phyloP scores from a whole-genome alignment of 2,888 invertebrate species.

The Artemia sp. region DNA sequence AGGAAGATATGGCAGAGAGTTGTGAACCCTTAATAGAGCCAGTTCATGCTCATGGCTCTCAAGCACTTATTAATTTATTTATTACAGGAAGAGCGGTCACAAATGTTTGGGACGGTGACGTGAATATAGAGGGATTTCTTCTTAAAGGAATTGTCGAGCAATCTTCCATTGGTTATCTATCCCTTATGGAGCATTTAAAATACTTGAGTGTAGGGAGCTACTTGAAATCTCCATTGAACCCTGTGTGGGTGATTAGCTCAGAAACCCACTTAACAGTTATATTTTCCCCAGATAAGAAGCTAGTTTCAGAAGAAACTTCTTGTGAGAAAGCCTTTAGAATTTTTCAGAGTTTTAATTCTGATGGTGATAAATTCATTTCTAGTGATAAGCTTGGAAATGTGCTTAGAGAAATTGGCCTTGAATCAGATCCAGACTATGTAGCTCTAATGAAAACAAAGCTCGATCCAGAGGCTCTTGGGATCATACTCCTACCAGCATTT shows the following conservation, averaged over 20 bases:
- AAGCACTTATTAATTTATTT: slow-evolving; percentile 79
- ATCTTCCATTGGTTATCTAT: slow-evolving; percentile 74
- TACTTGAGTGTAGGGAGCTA: slow-evolving; percentile 86
- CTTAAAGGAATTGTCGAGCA: slow-evolving; percentile 63
- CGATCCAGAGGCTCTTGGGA: slow-evolving; percentile 74
- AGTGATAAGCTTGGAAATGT: slow-evolving; percentile 62
- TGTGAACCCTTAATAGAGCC: slow-evolving; percentile 67
- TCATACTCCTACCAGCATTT: slow-evolving; percentile 70
- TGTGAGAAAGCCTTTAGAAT: slow-evolving; percentile 67
- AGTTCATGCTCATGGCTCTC: slow-evolving; percentile 79
- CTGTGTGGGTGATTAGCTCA: slow-evolving; percentile 85
- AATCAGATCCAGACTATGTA: slow-evolving; percentile 76
- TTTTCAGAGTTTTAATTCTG: slow-evolving; percentile 75
- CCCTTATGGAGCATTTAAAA: slow-evolving; percentile 76
- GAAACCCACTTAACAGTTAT: slow-evolving; percentile 77
- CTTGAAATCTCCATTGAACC: slow-evolving; percentile 75
- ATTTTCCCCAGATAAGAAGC: slow-evolving; percentile 59
- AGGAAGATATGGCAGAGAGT: background rate
- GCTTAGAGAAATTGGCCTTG: slow-evolving; percentile 58
- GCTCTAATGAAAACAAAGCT: slow-evolving; percentile 74
- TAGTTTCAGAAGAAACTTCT: slow-evolving; percentile 72
- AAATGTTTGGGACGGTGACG: slow-evolving; percentile 79
- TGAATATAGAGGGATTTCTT: slow-evolving; percentile 61
- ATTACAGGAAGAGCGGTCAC: slow-evolving; percentile 76
- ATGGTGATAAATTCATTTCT: slow-evolving; percentile 77